Evolutionary conservation across 2,797 vertebrate genomes (phyloP).

Genomic region (Crypturellus tataupa): DNA sequence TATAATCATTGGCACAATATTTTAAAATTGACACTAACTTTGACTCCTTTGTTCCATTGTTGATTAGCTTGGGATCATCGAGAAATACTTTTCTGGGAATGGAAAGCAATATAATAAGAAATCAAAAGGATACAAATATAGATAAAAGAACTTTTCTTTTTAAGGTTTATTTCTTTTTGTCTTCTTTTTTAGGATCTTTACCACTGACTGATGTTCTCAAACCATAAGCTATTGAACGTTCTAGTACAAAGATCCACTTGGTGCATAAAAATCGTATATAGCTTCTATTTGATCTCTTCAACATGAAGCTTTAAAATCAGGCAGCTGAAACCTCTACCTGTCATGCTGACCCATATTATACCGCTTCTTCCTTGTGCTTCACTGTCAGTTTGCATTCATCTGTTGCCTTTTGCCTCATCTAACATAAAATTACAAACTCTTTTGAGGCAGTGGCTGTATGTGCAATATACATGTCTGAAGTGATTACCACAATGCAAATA

Average conservation of each 20-base stretch:
- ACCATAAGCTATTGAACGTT: constrained; percentile 4
- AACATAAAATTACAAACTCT: not conserved
- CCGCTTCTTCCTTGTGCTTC: not conserved
- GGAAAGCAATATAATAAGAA: not conserved
- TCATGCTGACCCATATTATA: not conserved
- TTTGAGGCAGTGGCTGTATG: not conserved
- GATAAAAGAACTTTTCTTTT: not conserved
- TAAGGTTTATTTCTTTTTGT: not conserved
- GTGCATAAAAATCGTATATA: not conserved
- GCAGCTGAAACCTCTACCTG: not conserved
- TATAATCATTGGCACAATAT: not conserved
- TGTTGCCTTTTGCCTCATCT: not conserved
- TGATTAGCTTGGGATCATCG: not conserved
- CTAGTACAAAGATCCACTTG: not conserved
- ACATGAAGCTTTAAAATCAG: not conserved
- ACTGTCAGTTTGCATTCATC: not conserved
- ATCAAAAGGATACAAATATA: not conserved
- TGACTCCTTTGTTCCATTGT: not conserved
- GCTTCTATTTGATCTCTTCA: not conserved
- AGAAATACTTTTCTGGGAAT: not conserved
- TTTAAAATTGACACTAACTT: not conserved
- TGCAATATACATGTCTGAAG: not conserved
- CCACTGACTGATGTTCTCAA: not conserved
- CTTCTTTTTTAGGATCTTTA: not conserved
- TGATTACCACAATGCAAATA: not conserved